phyloP scores from a whole-genome alignment of 1,140 invertebrate species.

The Drosophila repletoides region DNA sequence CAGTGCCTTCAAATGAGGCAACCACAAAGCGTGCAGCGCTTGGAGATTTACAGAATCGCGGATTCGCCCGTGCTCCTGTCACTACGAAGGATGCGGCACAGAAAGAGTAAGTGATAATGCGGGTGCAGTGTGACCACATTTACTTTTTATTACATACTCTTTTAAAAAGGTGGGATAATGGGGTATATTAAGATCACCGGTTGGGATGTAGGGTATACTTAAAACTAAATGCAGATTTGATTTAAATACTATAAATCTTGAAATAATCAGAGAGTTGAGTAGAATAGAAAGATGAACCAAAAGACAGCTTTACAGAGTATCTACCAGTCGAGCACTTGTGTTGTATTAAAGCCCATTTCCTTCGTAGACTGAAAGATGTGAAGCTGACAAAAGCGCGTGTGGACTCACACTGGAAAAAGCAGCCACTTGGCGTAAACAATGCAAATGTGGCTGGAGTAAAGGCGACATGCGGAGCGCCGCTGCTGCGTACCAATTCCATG shows the following conservation, averaged over 20 bases:
- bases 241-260: too few species aligned
- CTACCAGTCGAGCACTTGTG: too few species aligned
- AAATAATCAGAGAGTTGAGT: too few species aligned
- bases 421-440: constrained; percentile 38
- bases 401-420: constrained; percentile 79
- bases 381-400: constrained; percentile 76
- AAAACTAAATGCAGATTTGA: too few species aligned
- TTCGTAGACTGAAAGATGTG: constrained; percentile 57
- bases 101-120: constrained; percentile 68
- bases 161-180: too few species aligned
- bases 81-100: constrained; percentile 66
- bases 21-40: constrained; percentile 75
- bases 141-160: background rate
- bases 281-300: too few species aligned
- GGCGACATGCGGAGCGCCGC: background rate
- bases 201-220: too few species aligned
- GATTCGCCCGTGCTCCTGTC: constrained; percentile 40
- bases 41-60: constrained; percentile 78
- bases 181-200: too few species aligned
- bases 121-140: background rate
- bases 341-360: background rate
- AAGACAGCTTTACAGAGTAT: too few species aligned
- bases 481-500: constrained; percentile 69
- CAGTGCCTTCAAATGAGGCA: constrained; percentile 55
- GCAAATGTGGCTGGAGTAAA: constrained; percentile 17